These are phyloP conservation scores for Dysmachus trigonus DNA, from an alignment of 2,888 invertebrate genomes.

Conservation along the genomic window DNA sequence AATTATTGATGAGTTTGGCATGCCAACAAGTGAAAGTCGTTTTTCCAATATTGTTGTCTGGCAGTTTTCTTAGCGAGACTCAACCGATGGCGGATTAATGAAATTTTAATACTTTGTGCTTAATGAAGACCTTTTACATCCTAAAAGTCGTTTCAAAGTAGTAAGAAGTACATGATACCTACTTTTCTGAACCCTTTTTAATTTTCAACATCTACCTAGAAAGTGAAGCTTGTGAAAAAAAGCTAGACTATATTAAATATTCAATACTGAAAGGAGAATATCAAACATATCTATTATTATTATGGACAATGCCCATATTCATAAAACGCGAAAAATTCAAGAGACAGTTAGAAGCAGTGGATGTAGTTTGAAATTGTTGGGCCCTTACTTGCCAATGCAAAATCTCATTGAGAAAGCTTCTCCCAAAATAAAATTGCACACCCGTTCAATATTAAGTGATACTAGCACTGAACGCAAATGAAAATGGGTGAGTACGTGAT, in stretches of 20 bases:
- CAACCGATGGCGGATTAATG: neutral
- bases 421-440: neutral
- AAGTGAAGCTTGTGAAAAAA: too few relatives aligned
- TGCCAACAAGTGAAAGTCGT: conserved; percentile 17
- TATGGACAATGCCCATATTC: neutral
- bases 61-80: neutral
- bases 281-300: too few relatives aligned
- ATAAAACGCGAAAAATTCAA: neutral
- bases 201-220: neutral
- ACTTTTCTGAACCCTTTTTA: neutral
- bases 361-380: neutral
- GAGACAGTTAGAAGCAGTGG: neutral
- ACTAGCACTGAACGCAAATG: neutral
- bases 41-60: neutral
- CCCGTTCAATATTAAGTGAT: neutral
- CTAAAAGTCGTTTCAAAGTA: neutral
- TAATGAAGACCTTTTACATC: neutral
- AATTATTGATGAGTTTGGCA: conserved; percentile 15
- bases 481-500: too few relatives aligned
- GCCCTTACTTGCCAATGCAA: neutral
- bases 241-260: too few relatives aligned
- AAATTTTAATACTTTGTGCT: neutral
- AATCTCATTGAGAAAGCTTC: neutral
- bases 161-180: neutral
- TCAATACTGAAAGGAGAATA: too few relatives aligned